Evolutionary conservation across 1,140 invertebrate species (phyloP).

Genomic region (Lethocerus indicus): DNA sequence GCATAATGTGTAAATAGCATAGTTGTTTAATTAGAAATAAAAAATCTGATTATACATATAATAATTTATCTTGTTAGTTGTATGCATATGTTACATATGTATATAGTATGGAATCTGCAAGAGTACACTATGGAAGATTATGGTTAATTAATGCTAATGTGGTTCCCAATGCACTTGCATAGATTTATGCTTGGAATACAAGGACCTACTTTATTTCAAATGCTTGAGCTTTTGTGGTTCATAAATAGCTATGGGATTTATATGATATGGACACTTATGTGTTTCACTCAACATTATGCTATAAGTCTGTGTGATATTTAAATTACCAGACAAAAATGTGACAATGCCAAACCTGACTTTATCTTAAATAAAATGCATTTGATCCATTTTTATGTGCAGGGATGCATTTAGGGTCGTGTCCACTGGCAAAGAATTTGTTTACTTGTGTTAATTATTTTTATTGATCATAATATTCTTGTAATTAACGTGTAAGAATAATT

Average conservation of each 20-base stretch:
- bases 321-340: conserved; percentile 6
- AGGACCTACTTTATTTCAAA: conserved; percentile 4
- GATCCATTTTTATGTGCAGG: too few species aligned
- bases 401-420: too few species aligned
- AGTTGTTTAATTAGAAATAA: too few species aligned
- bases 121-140: not conserved
- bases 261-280: not conserved
- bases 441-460: too few species aligned
- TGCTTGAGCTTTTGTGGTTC: conserved; percentile 11
- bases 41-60: too few species aligned
- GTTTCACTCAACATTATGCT: not conserved
- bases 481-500: too few species aligned
- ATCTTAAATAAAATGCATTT: too few species aligned
- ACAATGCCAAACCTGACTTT: conserved; percentile 1
- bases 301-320: conserved; percentile 12
- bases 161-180: conserved; percentile 3
- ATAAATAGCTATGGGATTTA: conserved; percentile 2
- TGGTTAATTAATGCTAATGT: not conserved
- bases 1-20: too few species aligned
- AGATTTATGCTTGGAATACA: conserved; percentile 10
- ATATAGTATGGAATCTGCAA: conserved; percentile 7
- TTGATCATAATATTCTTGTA: too few species aligned
- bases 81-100: conserved; percentile 6
- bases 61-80: not conserved
- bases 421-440: too few species aligned